These are phyloP conservation scores for Spizaetus ornatus DNA, from an alignment of 2,113 vertebrate genomes.

Conservation along the genomic window DNA sequence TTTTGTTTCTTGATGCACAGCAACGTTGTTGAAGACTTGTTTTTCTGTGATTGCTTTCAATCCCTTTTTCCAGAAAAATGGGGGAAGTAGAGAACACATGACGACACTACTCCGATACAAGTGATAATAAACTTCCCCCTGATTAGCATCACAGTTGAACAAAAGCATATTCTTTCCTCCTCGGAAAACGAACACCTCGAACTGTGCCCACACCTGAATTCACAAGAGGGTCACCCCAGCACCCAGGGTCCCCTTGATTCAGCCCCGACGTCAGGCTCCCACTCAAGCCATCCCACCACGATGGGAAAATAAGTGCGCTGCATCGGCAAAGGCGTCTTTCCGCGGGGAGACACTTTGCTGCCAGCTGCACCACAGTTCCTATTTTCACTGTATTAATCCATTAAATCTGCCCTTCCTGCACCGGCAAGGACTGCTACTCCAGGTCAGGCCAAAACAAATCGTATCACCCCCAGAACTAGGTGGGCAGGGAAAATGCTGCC, in stretches of 20 bases:
- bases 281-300: background rate
- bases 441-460: background rate
- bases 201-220: background rate
- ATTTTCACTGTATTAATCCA: background rate
- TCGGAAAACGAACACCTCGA: background rate
- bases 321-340: background rate
- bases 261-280: background rate
- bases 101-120: accelerated
- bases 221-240: background rate
- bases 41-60: background rate
- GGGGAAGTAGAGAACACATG: background rate
- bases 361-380: background rate
- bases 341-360: accelerated
- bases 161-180: background rate
- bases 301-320: accelerated
- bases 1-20: background rate
- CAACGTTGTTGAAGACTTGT: background rate
- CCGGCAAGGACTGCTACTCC: background rate
- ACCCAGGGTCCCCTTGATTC: background rate
- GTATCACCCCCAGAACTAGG: background rate
- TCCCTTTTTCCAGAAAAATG: background rate
- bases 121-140: background rate
- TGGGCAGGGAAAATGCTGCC: background rate
- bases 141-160: background rate
- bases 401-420: background rate